Percentiles rank a stretch among this genome's conserved stretches.
phyloP scores from a whole-genome alignment of 2,113 vertebrate species.

The Tyrannus savana region DNA sequence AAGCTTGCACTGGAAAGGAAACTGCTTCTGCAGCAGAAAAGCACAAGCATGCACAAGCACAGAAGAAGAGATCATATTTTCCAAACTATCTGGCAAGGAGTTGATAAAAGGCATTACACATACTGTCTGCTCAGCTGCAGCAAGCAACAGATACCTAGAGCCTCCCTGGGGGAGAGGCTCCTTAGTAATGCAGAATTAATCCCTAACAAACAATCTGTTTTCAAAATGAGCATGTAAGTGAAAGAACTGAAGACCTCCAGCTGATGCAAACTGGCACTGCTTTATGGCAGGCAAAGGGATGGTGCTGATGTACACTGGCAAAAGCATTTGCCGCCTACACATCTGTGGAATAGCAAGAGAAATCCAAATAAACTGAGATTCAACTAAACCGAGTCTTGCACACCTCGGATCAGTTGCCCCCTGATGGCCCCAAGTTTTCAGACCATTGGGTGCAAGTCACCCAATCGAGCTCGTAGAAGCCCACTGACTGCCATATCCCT shows the following conservation, averaged over 20 bases:
- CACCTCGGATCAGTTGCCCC: not conserved
- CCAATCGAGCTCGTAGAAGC: not conserved
- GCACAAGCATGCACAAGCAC: not conserved
- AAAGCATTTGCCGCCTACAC: not conserved
- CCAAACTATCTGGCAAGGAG: constrained; percentile 18
- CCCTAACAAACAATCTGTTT: not conserved
- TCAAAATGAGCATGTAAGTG: not conserved
- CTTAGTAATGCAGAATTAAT: not conserved
- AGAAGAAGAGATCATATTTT: constrained; percentile 37
- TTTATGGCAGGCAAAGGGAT: not conserved
- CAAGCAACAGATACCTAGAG: not conserved
- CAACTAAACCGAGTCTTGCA: not conserved
- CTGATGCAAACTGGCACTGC: not conserved
- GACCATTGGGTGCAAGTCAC: not conserved
- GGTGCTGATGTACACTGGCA: not conserved
- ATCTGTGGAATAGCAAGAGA: not conserved
- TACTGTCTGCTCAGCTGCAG: constrained; percentile 8
- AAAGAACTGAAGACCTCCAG: not conserved
- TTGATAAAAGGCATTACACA: constrained; percentile 5
- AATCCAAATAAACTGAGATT: not conserved
- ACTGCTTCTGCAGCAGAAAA: constrained; percentile 28
- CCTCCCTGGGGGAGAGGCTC: not conserved
- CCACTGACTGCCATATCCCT: not conserved
- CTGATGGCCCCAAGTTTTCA: not conserved
- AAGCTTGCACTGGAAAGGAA: constrained; percentile 26